Conservation (phyloP, 2,888 invertebrate species). For the Dendrolimus houi region DNA sequence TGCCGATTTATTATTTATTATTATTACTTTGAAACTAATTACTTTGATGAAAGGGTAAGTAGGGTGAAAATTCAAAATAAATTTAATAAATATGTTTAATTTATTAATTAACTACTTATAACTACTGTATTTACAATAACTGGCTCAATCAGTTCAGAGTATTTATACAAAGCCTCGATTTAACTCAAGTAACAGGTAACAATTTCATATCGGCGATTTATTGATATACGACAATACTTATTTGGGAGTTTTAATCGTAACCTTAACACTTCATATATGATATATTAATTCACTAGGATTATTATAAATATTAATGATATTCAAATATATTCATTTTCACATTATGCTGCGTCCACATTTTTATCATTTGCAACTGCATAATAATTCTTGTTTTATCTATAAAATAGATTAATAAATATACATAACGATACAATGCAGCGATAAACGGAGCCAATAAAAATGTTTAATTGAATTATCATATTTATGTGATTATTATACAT, state of each 20-base stretch:
- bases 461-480: too few species aligned
- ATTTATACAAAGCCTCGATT: conserved; percentile 35
- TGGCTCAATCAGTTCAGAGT: conserved; percentile 32
- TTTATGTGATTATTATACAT: too few species aligned
- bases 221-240: neutral
- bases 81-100: conserved; percentile 65
- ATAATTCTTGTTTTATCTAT: too few species aligned
- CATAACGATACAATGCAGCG: too few species aligned
- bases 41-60: too few species aligned
- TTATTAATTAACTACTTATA: conserved; percentile 30
- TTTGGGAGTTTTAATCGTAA: neutral
- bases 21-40: too few species aligned
- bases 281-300: neutral
- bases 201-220: conserved; percentile 9
- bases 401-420: too few species aligned
- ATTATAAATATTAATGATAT: neutral
- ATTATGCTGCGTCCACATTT: too few species aligned
- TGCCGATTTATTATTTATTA: too few species aligned
- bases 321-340: too few species aligned
- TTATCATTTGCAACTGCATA: too few species aligned
- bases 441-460: too few species aligned
- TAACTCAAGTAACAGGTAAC: conserved; percentile 41
- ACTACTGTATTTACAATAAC: conserved; percentile 45
- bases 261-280: neutral
- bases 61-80: neutral